phyloP scores from a whole-genome alignment of 2,113 vertebrate species.

The Probosciger aterrimus region DNA sequence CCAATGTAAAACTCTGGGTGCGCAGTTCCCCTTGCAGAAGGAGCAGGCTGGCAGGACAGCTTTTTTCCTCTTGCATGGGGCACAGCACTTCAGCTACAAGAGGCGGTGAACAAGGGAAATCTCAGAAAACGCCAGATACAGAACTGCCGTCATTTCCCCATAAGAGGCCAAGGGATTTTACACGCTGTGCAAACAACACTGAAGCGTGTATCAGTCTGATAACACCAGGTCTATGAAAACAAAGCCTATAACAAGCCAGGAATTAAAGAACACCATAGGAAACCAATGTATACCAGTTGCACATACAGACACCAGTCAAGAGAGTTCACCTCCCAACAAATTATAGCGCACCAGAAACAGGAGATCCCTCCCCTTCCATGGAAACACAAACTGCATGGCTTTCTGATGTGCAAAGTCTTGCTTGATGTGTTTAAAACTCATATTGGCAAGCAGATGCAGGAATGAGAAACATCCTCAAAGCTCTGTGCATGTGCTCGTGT shows the following conservation, averaged over 20 bases:
- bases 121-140: neutral
- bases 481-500: neutral
- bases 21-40: neutral
- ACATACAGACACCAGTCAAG: neutral
- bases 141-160: neutral
- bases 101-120: neutral
- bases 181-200: neutral
- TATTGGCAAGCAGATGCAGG: neutral
- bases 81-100: neutral
- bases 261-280: neutral
- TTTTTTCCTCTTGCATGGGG: accelerated
- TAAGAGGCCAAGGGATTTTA: neutral
- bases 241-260: neutral
- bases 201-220: neutral
- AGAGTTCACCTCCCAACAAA: neutral
- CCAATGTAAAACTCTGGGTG: neutral
- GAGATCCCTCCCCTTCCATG: neutral
- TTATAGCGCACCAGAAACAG: neutral
- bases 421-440: neutral
- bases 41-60: neutral
- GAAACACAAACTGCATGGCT: neutral
- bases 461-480: neutral
- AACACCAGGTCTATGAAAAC: neutral
- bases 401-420: neutral
- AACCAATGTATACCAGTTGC: neutral